Evolutionary conservation across 2,888 invertebrate genomes (phyloP).

Genomic region (Chymomyza amoena): DNA sequence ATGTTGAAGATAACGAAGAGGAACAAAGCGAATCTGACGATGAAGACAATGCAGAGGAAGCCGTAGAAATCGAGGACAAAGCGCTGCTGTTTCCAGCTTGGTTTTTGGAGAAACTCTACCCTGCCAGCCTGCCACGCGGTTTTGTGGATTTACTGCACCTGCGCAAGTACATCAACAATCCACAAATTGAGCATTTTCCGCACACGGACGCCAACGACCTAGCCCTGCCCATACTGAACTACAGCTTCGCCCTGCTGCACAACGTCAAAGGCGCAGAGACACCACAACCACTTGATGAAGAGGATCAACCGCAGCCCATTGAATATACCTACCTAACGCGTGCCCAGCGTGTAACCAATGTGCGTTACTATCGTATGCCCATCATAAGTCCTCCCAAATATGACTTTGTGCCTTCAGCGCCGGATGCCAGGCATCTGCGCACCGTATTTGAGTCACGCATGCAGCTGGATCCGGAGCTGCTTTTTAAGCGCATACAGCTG

Average conservation of each 20-base stretch:
- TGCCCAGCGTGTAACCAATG: slow-evolving; percentile 72
- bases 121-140: slow-evolving; percentile 82
- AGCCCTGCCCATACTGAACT: slow-evolving; percentile 82
- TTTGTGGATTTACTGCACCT: slow-evolving; percentile 85
- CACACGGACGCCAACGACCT: slow-evolving; percentile 82
- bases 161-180: slow-evolving; percentile 83
- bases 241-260: slow-evolving; percentile 80
- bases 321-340: slow-evolving; percentile 76
- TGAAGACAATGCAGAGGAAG: slow-evolving; percentile 31
- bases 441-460: slow-evolving; percentile 56
- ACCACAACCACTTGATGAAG: slow-evolving; percentile 31
- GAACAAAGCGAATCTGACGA: slow-evolving; percentile 17
- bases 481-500: slow-evolving; percentile 62
- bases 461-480: slow-evolving; percentile 42
- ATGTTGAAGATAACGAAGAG: slow-evolving; percentile 9
- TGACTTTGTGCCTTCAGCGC: slow-evolving; percentile 57
- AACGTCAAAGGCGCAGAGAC: slow-evolving; percentile 57
- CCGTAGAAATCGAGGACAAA: slow-evolving; percentile 47
- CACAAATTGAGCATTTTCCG: slow-evolving; percentile 86
- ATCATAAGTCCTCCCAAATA: slow-evolving; percentile 43
- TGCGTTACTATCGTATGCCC: slow-evolving; percentile 66
- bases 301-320: slow-evolving; percentile 41
- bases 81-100: slow-evolving; percentile 80
- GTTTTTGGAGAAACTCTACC: slow-evolving; percentile 83
- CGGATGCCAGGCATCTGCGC: slow-evolving; percentile 64